Evolutionary conservation across 2,888 invertebrate species (phyloP).

Genomic region (Xestia c-nigrum): DNA sequence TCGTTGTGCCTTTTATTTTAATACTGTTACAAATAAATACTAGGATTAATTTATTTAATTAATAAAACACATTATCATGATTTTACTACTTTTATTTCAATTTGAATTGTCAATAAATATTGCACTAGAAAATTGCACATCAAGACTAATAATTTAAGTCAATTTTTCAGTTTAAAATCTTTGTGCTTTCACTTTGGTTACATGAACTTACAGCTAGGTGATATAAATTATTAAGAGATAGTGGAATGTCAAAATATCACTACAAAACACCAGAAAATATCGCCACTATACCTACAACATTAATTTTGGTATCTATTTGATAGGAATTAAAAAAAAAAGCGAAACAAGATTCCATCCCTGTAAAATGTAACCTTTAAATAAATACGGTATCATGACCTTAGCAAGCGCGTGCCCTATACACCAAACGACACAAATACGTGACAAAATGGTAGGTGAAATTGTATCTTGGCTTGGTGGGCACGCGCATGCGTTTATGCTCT

Average conservation of each 20-base stretch:
- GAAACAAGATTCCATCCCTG: neutral
- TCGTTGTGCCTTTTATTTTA: constrained; percentile 9
- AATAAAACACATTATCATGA: constrained; percentile 40
- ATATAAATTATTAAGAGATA: constrained; percentile 18
- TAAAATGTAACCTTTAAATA: constrained; percentile 6
- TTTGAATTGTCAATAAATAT: constrained; percentile 67
- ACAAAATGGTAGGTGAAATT: too few species aligned
- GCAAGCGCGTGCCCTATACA: too few species aligned
- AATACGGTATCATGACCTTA: neutral
- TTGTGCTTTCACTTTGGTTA: constrained; percentile 72
- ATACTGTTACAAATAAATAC: neutral
- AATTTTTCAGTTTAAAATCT: constrained; percentile 60
- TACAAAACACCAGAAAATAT: constrained; percentile 36
- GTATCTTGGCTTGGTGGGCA: too few species aligned
- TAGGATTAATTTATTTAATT: constrained; percentile 21
- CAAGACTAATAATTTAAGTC: constrained; percentile 33
- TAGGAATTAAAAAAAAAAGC: neutral
- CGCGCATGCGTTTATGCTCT: too few species aligned
- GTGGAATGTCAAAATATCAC: constrained; percentile 53
- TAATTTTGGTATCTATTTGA: constrained; percentile 5
- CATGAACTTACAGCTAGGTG: constrained; percentile 48
- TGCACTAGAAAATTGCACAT: constrained; percentile 78
- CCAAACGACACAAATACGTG: too few species aligned
- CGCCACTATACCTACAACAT: constrained; percentile 13
- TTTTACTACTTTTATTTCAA: constrained; percentile 54